Conservation (phyloP, 2,797 vertebrate genomes). For the Manis crassicaudata region DNA sequence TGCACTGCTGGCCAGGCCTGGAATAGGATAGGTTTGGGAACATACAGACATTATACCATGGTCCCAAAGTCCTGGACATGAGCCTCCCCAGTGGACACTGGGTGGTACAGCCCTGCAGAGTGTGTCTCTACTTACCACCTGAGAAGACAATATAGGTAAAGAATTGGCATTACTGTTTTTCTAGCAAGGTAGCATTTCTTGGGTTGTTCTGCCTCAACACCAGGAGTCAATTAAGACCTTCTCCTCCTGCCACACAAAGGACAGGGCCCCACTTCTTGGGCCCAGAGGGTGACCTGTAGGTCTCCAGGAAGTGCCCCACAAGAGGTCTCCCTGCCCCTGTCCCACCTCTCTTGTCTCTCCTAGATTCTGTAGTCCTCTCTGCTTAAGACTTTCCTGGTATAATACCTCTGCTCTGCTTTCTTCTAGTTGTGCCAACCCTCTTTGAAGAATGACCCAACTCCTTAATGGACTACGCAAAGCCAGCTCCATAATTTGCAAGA, state of each 20-base stretch:
- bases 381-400: background rate
- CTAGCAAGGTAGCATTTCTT: background rate
- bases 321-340: background rate
- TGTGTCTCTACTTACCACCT: background rate
- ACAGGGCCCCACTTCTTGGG: background rate
- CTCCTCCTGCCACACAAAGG: background rate
- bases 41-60: background rate
- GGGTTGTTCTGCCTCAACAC: background rate
- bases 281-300: background rate
- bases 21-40: background rate
- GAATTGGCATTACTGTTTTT: background rate
- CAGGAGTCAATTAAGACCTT: background rate
- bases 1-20: background rate
- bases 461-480: background rate
- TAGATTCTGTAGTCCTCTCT: background rate
- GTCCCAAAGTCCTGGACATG: background rate
- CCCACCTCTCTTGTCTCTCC: background rate
- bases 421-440: background rate
- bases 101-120: background rate
- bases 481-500: background rate
- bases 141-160: background rate
- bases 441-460: background rate
- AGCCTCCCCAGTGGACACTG: background rate
- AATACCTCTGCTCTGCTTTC: background rate
- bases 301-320: background rate